phyloP scores from a whole-genome alignment of 2,113 vertebrate species.

The Pelmatolapia mariae region DNA sequence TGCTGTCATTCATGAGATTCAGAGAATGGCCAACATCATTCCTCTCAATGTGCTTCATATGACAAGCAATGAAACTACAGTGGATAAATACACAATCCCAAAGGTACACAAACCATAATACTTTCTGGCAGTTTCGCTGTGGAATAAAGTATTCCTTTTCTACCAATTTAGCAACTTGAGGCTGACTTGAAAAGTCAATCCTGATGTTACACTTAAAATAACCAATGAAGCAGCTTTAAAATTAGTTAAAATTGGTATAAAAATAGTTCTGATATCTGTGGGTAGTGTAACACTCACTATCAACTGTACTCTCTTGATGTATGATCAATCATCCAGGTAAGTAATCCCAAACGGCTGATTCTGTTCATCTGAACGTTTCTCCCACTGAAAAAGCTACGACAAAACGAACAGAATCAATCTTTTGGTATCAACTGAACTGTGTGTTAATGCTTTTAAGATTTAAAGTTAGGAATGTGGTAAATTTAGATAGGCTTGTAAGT shows the following conservation, averaged over 20 bases:
- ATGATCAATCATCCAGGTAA: neutral
- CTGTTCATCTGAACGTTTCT: no score
- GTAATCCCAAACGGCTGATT: neutral
- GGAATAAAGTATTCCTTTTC: neutral
- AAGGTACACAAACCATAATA: neutral
- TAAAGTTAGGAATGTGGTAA: no score
- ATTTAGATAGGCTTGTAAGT: no score
- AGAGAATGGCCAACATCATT: no score
- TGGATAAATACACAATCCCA: neutral
- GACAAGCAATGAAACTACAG: rapidly evolving
- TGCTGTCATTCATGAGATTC: no score
- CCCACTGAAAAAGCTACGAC: no score
- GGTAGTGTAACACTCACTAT: neutral
- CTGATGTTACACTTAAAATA: neutral
- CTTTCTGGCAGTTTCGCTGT: neutral
- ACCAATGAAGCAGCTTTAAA: neutral
- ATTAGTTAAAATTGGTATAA: no score
- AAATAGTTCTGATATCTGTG: neutral
- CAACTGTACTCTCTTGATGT: neutral
- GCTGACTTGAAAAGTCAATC: neutral
- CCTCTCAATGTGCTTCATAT: no score
- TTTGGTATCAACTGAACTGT: no score
- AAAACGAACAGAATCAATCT: neutral
- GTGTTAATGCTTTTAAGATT: no score
- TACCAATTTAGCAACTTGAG: neutral